A percentile compares a stretch with the other conserved stretches of the same genome.
Conservation (phyloP, 2,888 invertebrate genomes). For the Andrena bicolor region DNA sequence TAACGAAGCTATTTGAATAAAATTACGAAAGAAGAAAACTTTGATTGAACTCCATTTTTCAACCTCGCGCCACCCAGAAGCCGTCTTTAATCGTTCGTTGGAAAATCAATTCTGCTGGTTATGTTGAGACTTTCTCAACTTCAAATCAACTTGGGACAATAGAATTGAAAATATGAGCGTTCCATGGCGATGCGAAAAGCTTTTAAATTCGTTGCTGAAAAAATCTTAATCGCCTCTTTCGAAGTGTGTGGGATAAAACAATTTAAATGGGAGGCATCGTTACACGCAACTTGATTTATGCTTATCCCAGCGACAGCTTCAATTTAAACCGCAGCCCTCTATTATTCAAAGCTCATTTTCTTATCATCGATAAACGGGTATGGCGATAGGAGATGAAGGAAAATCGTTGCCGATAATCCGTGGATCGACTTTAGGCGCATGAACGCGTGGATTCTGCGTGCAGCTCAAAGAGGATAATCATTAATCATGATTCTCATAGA, state of each 20-base stretch:
- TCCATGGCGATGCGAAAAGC: background rate
- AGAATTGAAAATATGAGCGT: too few relatives aligned
- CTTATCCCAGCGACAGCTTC: conserved; percentile 29
- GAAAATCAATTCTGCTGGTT: too few relatives aligned
- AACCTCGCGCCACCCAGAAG: too few relatives aligned
- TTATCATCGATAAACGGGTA: conserved; percentile 4
- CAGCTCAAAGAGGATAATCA: conserved; percentile 26
- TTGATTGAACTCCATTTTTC: too few relatives aligned
- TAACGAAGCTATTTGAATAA: too few relatives aligned
- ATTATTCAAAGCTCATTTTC: conserved; percentile 23
- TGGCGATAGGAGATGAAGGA: background rate
- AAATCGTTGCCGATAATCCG: conserved; percentile 34
- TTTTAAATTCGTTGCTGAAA: background rate
- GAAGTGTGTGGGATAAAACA: background rate
- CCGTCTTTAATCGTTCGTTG: too few relatives aligned
- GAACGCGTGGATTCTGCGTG: conserved; percentile 23
- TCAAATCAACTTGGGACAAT: too few relatives aligned
- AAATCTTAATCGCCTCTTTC: background rate
- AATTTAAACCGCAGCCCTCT: conserved; percentile 22
- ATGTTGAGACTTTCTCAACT: too few relatives aligned
- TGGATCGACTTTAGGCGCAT: conserved; percentile 16
- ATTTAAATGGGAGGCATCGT: conserved; percentile 6
- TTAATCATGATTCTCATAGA: conserved; percentile 32
- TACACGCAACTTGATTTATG: conserved; percentile 38
- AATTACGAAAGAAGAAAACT: too few relatives aligned